These are phyloP conservation scores for Tiaroga cobitis DNA, from an alignment of 2,797 vertebrate species.

Conservation along the genomic window DNA sequence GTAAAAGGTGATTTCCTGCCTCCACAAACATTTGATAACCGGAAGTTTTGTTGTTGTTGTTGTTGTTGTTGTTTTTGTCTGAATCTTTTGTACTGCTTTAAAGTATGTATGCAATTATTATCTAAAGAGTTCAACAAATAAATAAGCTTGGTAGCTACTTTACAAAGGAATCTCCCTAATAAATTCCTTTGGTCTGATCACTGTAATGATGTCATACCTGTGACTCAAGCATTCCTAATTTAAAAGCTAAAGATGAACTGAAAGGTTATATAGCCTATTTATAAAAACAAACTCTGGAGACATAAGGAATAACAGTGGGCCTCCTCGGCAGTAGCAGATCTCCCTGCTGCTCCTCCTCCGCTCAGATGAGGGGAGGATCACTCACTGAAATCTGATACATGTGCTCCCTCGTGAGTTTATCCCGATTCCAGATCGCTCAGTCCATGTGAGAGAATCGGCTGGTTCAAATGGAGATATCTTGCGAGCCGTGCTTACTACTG, in stretches of 20 bases:
- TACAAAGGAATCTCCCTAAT: neutral
- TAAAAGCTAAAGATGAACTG: neutral
- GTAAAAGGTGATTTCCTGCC: neutral
- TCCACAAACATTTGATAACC: neutral
- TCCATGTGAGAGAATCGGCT: constrained; percentile 1
- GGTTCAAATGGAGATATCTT: neutral
- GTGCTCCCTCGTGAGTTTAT: constrained; percentile 8
- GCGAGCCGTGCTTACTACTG: neutral
- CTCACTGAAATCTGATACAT: constrained; percentile 6
- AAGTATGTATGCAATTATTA: neutral
- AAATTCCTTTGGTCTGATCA: neutral
- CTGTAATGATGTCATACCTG: neutral
- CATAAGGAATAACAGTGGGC: neutral
- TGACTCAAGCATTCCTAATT: neutral
- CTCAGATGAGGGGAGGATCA: constrained; percentile 6
- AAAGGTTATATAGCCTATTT: neutral
- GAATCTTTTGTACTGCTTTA: neutral
- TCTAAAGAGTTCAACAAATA: neutral
- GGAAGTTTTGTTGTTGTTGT: neutral
- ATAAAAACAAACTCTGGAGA: neutral
- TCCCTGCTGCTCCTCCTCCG: constrained; percentile 2
- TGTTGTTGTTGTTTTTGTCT: too few relatives aligned
- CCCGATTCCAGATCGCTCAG: neutral
- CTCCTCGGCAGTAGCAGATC: neutral
- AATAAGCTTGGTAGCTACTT: neutral